Evolutionary conservation across 2,888 invertebrate genomes (phyloP).

Genomic region (Lepidochitona cinerea): DNA sequence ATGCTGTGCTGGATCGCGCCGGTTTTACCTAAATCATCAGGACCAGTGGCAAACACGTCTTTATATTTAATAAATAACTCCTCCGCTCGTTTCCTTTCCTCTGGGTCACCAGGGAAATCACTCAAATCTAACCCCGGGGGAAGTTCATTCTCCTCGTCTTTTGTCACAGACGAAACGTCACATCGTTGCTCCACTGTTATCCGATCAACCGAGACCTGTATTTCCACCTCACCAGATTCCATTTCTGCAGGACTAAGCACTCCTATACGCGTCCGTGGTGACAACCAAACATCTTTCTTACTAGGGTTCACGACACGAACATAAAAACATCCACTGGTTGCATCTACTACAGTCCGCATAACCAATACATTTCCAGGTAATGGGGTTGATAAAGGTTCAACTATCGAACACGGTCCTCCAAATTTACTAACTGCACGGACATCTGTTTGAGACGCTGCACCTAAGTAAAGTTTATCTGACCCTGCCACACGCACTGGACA

Average conservation of each 20-base stretch:
- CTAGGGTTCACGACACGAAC: neutral
- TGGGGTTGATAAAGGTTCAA: neutral
- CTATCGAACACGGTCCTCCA: neutral
- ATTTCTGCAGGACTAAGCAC: neutral
- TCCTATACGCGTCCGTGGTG: neutral
- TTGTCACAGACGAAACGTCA: neutral
- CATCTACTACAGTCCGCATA: neutral
- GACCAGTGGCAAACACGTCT: conserved; percentile 11
- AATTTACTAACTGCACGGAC: neutral
- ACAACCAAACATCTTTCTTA: neutral
- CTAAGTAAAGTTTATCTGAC: neutral
- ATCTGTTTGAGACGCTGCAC: neutral
- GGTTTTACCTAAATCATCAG: conserved; percentile 26
- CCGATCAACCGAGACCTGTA: neutral
- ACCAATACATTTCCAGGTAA: neutral
- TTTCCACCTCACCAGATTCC: neutral
- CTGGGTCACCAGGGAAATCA: neutral
- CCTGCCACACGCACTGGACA: neutral
- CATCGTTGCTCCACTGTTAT: neutral
- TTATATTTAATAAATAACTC: neutral
- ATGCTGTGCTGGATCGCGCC: conserved; percentile 21
- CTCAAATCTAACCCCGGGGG: neutral
- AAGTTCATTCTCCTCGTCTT: too few species aligned
- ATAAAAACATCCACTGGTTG: neutral
- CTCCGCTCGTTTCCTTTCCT: neutral